Conservation (phyloP, 2,113 vertebrate genomes). For the Mixornis gularis region DNA sequence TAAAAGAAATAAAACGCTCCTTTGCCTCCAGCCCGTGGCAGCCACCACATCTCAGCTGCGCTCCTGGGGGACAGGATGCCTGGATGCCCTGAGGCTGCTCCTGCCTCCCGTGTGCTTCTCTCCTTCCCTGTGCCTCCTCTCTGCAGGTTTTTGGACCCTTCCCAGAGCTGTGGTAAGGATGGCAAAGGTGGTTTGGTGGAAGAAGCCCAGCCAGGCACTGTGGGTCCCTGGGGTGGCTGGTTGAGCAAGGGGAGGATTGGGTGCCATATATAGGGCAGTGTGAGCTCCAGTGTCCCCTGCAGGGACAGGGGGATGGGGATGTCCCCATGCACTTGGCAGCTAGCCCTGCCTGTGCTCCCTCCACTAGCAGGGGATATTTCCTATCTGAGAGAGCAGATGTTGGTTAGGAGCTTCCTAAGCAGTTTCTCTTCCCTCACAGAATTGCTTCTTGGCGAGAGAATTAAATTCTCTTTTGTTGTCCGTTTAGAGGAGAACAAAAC, state of each 20-base stretch:
- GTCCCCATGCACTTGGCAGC: neutral
- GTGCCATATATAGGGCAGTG: rapidly evolving
- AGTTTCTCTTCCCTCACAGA: constrained; percentile 26
- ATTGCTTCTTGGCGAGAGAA: constrained; percentile 14
- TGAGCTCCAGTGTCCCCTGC: neutral
- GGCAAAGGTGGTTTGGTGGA: neutral
- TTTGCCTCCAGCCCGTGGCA: neutral
- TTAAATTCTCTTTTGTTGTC: constrained; percentile 36
- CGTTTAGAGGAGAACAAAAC: constrained; percentile 14
- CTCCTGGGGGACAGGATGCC: neutral
- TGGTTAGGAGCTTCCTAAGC: constrained; percentile 32
- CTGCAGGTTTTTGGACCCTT: neutral
- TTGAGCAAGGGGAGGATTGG: neutral
- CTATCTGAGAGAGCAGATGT: constrained; percentile 47
- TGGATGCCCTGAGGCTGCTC: neutral
- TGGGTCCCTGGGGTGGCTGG: neutral
- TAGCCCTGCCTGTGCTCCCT: neutral
- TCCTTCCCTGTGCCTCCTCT: neutral
- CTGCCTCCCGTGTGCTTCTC: rapidly evolving
- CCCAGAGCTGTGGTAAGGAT: neutral
- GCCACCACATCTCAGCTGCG: rapidly evolving
- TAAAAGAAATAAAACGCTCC: neutral
- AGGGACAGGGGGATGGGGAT: neutral
- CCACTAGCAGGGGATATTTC: neutral
- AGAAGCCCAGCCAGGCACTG: neutral